Conservation (phyloP, 2,113 vertebrate genomes). For the Erythrolamprus reginae region DNA sequence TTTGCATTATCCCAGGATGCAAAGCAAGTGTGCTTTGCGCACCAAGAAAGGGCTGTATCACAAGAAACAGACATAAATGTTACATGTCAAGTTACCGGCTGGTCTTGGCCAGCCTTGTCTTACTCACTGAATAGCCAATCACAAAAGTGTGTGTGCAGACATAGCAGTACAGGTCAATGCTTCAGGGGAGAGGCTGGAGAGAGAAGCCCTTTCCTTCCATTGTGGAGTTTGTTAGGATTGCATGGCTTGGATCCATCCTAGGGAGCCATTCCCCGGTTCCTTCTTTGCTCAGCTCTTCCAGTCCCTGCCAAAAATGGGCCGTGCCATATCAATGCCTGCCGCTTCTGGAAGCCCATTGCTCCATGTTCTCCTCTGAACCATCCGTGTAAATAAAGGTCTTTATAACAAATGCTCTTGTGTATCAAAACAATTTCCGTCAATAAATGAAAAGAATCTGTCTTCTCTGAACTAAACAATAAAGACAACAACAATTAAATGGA, state of each 20-base stretch:
- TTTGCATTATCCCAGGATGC: background rate
- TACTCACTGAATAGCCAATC: background rate
- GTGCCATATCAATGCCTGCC: background rate
- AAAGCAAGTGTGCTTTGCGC: background rate
- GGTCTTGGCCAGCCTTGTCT: background rate
- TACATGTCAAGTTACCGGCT: background rate
- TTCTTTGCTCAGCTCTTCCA: slow-evolving; percentile 6
- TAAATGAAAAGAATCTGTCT: slow-evolving; percentile 35
- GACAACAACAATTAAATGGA: slow-evolving; percentile 37
- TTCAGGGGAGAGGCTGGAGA: background rate
- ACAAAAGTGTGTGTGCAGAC: background rate
- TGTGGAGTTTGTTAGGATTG: background rate
- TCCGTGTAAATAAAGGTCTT: slow-evolving; percentile 57
- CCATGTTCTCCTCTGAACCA: slow-evolving; percentile 23
- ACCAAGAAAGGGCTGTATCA: background rate
- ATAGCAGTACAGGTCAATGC: background rate
- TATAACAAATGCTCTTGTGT: slow-evolving; percentile 52
- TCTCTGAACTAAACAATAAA: slow-evolving; percentile 35
- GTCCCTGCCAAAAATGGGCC: background rate
- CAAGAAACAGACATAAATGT: background rate
- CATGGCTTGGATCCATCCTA: background rate
- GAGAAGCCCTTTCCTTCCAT: background rate
- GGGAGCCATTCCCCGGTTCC: background rate
- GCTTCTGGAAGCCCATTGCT: slow-evolving; percentile 27
- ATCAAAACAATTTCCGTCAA: slow-evolving; percentile 59